Percentiles rank a stretch among this genome's conserved stretches.
Conservation (phyloP, 2,113 vertebrate genomes). For the Aldabrachelys gigantea region DNA sequence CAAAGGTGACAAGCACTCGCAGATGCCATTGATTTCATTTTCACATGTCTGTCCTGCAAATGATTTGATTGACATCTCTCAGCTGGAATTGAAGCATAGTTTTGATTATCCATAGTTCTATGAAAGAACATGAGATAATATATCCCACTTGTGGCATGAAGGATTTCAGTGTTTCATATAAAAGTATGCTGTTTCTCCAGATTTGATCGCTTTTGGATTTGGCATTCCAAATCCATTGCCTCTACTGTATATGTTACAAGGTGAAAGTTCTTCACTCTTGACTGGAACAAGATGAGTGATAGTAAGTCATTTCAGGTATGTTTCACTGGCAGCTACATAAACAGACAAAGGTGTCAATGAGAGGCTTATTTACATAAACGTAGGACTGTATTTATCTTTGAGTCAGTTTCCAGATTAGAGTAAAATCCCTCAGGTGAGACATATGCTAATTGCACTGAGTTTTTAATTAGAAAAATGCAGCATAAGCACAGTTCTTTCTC, state of each 20-base stretch:
- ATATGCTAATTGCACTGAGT: not conserved
- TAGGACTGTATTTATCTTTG: not conserved
- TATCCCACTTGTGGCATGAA: not conserved
- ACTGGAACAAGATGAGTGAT: not conserved
- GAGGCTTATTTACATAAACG: constrained; percentile 19
- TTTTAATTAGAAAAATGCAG: constrained; percentile 33
- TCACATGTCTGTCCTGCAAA: not conserved
- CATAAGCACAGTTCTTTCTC: not conserved
- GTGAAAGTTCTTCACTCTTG: not conserved
- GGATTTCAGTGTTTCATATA: not conserved
- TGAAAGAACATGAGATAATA: not conserved
- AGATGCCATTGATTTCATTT: constrained; percentile 34
- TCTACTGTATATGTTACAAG: not conserved
- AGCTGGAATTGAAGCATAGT: not conserved
- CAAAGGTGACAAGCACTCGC: not conserved
- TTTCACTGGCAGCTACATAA: not conserved
- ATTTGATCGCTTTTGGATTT: not conserved
- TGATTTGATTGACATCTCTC: constrained; percentile 16
- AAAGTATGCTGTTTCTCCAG: not conserved
- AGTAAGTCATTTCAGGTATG: not conserved
- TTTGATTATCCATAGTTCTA: not conserved
- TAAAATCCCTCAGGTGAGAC: not conserved
- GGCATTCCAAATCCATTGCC: not conserved
- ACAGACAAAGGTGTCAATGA: not conserved
- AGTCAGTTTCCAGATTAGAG: not conserved